These are phyloP conservation scores for Drosophila punjabiensis DNA, from an alignment of 1,140 invertebrate species.

Conservation along the genomic window DNA sequence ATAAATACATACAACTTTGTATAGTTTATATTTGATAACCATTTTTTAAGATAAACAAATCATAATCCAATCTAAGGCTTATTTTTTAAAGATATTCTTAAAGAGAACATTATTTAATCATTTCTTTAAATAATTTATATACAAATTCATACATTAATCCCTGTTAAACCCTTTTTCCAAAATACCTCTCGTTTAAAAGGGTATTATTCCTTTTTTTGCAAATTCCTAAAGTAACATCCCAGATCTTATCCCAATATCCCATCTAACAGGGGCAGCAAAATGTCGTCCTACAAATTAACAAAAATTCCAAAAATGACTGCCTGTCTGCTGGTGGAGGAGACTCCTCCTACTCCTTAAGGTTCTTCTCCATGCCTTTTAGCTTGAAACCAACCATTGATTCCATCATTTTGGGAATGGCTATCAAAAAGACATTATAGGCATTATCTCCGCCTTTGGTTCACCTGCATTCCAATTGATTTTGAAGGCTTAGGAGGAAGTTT, in stretches of 20 bases:
- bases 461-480: constrained; percentile 6
- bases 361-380: constrained; percentile 15
- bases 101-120: not conserved
- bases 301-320: constrained; percentile 76
- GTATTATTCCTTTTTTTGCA: not conserved
- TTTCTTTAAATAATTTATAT: not conserved
- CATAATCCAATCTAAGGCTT: not conserved
- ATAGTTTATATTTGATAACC: too few species aligned
- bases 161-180: not conserved
- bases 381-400: constrained; percentile 59
- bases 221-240: not conserved
- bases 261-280: constrained; percentile 67
- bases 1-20: not conserved
- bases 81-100: not conserved
- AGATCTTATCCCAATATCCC: constrained; percentile 3
- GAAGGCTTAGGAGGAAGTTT: not conserved
- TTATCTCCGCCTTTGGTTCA: not conserved
- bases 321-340: constrained; percentile 33
- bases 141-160: not conserved
- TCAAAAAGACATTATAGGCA: constrained; percentile 57
- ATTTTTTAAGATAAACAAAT: not conserved
- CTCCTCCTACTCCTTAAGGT: constrained; percentile 36
- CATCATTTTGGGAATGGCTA: constrained; percentile 73
- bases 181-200: not conserved
- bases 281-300: constrained; percentile 81